These are phyloP conservation scores for Hydractinia symbiolongicarpus DNA, from an alignment of 30 jellyfish, hydroid and myxozoan species.

Conservation along the genomic window DNA sequence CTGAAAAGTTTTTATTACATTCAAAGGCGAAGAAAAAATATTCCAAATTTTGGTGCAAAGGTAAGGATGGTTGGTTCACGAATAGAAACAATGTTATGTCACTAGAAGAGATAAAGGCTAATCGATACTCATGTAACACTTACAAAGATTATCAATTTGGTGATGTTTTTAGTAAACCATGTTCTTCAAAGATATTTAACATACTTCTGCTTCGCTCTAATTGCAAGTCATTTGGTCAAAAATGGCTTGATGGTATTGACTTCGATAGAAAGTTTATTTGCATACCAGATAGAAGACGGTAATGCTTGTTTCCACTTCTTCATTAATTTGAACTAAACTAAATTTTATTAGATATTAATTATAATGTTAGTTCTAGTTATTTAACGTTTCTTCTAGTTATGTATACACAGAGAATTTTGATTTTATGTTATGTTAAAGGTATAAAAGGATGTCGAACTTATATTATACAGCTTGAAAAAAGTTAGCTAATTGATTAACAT, in stretches of 20 bases:
- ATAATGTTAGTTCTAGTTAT: no score
- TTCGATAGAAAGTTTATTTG: constrained; percentile 1
- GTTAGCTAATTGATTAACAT: no score
- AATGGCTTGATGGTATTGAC: not conserved
- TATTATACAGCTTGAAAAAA: no score
- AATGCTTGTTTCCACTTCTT: constrained; percentile 5
- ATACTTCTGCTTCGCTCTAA: not conserved
- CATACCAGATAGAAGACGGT: not conserved
- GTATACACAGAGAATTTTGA: no score
- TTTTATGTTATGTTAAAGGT: no score
- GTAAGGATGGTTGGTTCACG: constrained; percentile 1
- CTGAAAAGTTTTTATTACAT: not conserved
- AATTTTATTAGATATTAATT: no score
- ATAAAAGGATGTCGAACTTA: no score
- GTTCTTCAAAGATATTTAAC: not conserved
- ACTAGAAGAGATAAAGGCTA: no score
- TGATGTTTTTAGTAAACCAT: not conserved
- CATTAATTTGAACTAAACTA: not conserved
- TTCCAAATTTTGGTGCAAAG: not conserved
- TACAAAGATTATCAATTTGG: not conserved
- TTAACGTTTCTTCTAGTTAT: no score
- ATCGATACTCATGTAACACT: no score
- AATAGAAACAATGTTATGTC: not conserved
- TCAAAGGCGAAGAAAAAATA: not conserved
- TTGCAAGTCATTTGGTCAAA: not conserved